These are phyloP conservation scores for Emydoidea blandingii DNA, from an alignment of 2,797 vertebrate species.

Conservation along the genomic window DNA sequence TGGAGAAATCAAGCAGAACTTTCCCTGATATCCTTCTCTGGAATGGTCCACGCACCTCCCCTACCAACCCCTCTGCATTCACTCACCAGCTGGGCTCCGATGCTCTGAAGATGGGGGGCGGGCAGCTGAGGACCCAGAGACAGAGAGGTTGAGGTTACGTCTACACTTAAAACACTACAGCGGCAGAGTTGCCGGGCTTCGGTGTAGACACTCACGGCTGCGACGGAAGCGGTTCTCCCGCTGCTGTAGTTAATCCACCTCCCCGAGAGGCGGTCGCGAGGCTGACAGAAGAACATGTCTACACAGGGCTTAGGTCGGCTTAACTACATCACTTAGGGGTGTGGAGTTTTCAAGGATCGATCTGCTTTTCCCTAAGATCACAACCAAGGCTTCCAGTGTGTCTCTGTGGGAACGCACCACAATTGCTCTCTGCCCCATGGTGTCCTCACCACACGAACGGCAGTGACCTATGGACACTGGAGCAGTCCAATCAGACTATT, in stretches of 20 bases:
- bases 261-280: accelerated
- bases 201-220: background rate
- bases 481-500: background rate
- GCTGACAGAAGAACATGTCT: background rate
- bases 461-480: accelerated
- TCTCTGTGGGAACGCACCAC: no score
- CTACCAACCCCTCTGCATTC: background rate
- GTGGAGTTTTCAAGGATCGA: no score
- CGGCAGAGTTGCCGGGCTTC: no score
- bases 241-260: background rate
- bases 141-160: background rate
- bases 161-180: background rate
- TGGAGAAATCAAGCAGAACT: background rate
- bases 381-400: background rate
- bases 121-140: background rate
- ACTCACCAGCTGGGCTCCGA: background rate
- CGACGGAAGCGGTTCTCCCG: background rate
- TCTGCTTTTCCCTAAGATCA: background rate
- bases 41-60: background rate
- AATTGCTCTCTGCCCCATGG: background rate
- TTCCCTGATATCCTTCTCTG: background rate
- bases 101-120: background rate
- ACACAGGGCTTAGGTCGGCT: background rate
- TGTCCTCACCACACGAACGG: accelerated
- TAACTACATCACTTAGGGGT: no score